Percentiles rank a stretch among this genome's conserved stretches.
phyloP scores from a whole-genome alignment of 2,113 vertebrate genomes.

The Lophochroa leadbeateri region DNA sequence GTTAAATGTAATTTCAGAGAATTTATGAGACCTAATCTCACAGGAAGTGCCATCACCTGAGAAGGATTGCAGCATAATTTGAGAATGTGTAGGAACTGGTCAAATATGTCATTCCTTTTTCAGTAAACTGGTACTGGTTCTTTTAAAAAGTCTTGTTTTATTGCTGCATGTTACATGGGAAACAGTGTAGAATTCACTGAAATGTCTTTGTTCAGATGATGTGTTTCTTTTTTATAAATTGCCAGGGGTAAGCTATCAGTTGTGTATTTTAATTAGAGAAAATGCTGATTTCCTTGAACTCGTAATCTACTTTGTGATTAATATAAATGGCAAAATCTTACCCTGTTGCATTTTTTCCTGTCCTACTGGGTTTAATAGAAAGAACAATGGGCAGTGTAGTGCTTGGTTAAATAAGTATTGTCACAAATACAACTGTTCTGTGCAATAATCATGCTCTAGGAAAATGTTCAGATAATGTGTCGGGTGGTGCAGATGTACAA shows the following conservation, averaged over 20 bases:
- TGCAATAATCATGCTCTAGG: not conserved
- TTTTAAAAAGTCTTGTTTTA: not conserved
- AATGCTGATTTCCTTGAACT: not conserved
- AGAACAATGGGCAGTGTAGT: not conserved
- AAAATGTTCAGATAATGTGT: not conserved
- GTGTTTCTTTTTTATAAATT: not conserved
- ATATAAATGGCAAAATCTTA: not conserved
- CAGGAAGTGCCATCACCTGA: not conserved
- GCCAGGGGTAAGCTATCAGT: not conserved
- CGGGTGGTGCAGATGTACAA: not conserved
- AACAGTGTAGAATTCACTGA: not conserved
- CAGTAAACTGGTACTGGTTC: not conserved
- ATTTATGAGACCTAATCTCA: not conserved
- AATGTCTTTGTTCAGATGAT: not conserved
- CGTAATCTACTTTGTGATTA: not conserved
- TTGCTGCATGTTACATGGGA: not conserved
- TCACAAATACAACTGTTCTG: not conserved
- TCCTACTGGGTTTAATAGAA: not conserved
- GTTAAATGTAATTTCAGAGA: not conserved
- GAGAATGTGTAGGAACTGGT: not conserved
- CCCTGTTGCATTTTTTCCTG: not conserved
- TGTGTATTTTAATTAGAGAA: not conserved
- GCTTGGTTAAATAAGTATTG: not conserved
- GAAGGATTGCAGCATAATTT: not conserved
- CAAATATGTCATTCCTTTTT: conserved; percentile 26